Base-by-base conservation (phyloP, 2,888 invertebrate genomes). In the Philonicus albiceps region DNA sequence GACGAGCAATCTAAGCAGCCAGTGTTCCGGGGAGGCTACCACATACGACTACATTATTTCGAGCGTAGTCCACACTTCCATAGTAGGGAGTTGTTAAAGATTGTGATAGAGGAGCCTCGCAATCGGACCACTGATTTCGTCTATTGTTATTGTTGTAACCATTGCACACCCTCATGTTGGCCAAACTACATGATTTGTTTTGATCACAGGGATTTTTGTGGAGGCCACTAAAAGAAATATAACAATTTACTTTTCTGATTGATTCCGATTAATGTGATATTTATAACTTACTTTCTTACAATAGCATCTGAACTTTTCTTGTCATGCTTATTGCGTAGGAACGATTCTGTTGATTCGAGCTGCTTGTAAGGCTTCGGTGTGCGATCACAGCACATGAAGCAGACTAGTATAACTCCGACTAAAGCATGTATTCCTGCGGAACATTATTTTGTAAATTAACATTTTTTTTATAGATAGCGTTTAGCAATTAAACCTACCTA, bases 331-430 rank as follows among this genome's bases (percentile, higher is more conserved):
- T 74, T 86, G 16, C 86, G 86, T 5, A 88, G 75, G 16, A 88
- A 75, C 34, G 88, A 85, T 1, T 93, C 93, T 0, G 93, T 93
- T 37, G 87, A 80, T 8, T 91, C 90, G n/a, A 93, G 86, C 89
- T 93, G 92, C 8, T 91, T 90, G 88, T 93, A 93, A 4, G 89
- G 88, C 3, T 89, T 87, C 19, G 89, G 89, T 49, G 87, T 87
- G 27, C 89, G 90, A 27, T 89, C 88, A 86, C 90, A 90, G 89
- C 93, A 92, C 19, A 94, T 89, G 91, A 93, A 94, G 13, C 93
- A 86, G 0, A 89, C 49, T 6, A 92, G 90, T 8, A 93, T 87
- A 2, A 93, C 13, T 11, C 85, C 89, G 8, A 89, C 88, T 34
- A 87, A 16, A 1, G 83, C 72, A 83, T 88, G 88, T 27, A 88